Evolutionary conservation across 2,113 vertebrate species (phyloP), one percentile per base, ranked within the genome.

Genomic region (Pterocles burchelli): DNA sequence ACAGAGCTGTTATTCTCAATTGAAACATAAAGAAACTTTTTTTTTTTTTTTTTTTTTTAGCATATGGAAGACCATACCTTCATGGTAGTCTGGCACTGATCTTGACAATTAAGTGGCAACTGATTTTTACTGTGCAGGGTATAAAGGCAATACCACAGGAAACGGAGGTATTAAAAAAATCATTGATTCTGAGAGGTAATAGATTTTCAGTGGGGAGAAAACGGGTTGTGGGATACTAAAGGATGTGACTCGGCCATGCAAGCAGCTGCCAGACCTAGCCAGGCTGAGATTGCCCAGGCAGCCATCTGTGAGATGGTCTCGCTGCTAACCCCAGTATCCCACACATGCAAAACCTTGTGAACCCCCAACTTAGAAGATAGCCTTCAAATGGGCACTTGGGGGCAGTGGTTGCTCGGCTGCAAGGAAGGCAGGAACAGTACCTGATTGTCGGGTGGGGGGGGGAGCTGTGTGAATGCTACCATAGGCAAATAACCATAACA

Each of bases 401-500:
- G 95, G 96, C 94, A 97, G 95, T 95, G 95, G 95, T 57, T 77
- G 68, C 96, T 94, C 3, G 51, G 48, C 68, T 90, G 88, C 91
- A 74, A 41, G 66, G n/a, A 61, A 85, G 59, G 72, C 75, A 88
- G 72, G 46, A 95, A 7, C 55, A 36, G 25, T 59, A 58, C 63
- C 26, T 38, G n/a, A 9, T 8, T 41, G 59, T 77, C 6, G 7
- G 54, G n/a, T 3, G 3, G 43, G 6, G 54, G n/a, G 3, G 3
- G 36, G 38, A 94, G 2, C 58, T 5, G 25, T 1, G 2, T 14
- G 54, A 75, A 4, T 2, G 0, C 4, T 43, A 6, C 67, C 31
- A 11, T 5, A 29, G 57, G 21, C 70, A n/a, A 83, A 80, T 16
- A 31, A n/a, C 20, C 8, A 7, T 28, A 29, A 41, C 22, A 7